Conservation (phyloP, 2,888 invertebrate species). For the Diloba caeruleocephala region DNA sequence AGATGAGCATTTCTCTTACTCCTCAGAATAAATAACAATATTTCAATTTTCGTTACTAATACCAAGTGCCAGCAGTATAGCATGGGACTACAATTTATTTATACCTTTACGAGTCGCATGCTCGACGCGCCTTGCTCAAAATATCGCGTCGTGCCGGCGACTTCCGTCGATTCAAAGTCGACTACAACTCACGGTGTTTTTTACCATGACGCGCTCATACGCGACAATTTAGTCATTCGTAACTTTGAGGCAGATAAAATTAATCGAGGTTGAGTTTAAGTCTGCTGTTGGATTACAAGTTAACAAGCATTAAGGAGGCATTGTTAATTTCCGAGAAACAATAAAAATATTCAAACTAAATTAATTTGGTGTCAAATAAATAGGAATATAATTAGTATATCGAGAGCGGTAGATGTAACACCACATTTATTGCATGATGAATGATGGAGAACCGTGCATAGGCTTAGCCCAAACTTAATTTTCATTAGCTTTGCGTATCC, state of each 20-base stretch:
- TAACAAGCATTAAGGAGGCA: not conserved
- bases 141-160: constrained; percentile 81
- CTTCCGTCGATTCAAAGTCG: constrained; percentile 82
- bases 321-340: constrained; percentile 15
- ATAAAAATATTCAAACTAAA: constrained; percentile 4
- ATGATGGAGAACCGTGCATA: no score
- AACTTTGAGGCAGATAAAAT: constrained; percentile 8
- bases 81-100: constrained; percentile 59
- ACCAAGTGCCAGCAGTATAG: constrained; percentile 38
- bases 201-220: constrained; percentile 54
- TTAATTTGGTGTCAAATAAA: constrained; percentile 21
- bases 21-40: constrained; percentile 9
- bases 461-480: no score
- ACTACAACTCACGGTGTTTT: constrained; percentile 57
- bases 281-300: no score
- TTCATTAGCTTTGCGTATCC: no score
- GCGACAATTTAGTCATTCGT: constrained; percentile 37
- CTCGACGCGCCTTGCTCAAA: constrained; percentile 80
- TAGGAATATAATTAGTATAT: constrained; percentile 1
- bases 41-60: constrained; percentile 34
- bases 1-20: no score
- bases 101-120: constrained; percentile 70
- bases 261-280: no score
- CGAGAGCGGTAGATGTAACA: no score
- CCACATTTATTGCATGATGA: no score